Percentiles rank a stretch among this genome's conserved stretches.
These are phyloP conservation scores for Dasyurus viverrinus DNA, from an alignment of 2,113 vertebrate species.

Conservation along the genomic window DNA sequence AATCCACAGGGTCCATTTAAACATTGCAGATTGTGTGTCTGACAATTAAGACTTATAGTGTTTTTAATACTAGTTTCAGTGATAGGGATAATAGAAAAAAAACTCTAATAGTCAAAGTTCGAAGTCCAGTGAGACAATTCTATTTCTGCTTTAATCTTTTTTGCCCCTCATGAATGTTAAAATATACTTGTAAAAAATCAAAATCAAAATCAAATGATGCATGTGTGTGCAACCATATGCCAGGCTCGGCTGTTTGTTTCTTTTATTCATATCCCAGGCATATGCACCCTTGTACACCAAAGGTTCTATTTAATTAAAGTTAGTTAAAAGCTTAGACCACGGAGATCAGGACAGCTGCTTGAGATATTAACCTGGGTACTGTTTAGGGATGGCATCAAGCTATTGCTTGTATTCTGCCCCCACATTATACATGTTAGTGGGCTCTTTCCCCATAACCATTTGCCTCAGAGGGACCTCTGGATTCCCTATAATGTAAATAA, in stretches of 20 bases:
- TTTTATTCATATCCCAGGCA: conserved; percentile 81
- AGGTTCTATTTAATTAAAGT: conserved; percentile 83
- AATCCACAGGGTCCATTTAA: conserved; percentile 87
- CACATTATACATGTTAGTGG: conserved; percentile 58
- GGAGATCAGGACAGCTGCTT: conserved; percentile 81
- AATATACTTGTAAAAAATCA: conserved; percentile 71
- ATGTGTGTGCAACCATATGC: conserved; percentile 77
- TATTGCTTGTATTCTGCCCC: conserved; percentile 62
- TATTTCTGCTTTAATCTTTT: conserved; percentile 75
- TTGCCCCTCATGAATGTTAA: conserved; percentile 81
- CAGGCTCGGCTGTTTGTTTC: conserved; percentile 77
- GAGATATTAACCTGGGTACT: conserved; percentile 71
- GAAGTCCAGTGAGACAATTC: conserved; percentile 80
- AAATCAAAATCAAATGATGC: conserved; percentile 70
- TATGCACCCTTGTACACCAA: conserved; percentile 79
- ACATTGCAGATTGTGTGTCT: conserved; percentile 79
- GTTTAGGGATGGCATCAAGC: conserved; percentile 54
- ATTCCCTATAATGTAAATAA: conserved; percentile 62
- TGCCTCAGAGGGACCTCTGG: conserved; percentile 51
- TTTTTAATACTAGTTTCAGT: conserved; percentile 68
- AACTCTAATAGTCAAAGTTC: conserved; percentile 65
- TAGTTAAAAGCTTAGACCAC: conserved; percentile 82
- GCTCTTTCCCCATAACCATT: neutral
- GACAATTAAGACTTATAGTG: conserved; percentile 82
- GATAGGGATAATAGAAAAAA: conserved; percentile 72